Evolutionary conservation across 1,140 invertebrate genomes (phyloP).

Genomic region (Danaus melanippus): DNA sequence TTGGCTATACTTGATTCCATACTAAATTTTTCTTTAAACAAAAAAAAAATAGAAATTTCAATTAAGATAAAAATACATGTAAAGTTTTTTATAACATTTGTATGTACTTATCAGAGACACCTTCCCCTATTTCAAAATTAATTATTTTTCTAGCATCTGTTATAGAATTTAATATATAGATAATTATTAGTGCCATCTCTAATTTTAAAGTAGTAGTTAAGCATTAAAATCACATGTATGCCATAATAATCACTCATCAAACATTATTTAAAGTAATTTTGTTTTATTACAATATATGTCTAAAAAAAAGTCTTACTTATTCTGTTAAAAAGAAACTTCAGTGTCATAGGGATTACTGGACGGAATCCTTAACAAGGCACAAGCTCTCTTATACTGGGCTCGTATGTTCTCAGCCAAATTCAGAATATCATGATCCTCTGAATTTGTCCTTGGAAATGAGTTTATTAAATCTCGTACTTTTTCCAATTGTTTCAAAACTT

Average conservation of each 20-base stretch:
- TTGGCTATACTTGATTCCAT: constrained; percentile 42
- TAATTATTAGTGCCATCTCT: too few species aligned
- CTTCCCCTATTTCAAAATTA: too few species aligned
- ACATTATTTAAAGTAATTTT: too few species aligned
- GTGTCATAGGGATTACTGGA: constrained; percentile 65
- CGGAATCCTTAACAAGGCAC: constrained; percentile 76
- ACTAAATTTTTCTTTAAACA: constrained; percentile 16
- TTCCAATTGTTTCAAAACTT: constrained; percentile 70
- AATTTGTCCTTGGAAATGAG: constrained; percentile 78
- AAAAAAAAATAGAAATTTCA: not conserved
- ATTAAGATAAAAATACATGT: too few species aligned
- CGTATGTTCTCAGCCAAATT: constrained; percentile 75
- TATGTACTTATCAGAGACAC: too few species aligned
- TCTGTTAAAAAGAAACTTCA: constrained; percentile 51
- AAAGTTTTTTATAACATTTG: too few species aligned
- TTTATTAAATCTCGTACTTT: constrained; percentile 75
- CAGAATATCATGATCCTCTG: constrained; percentile 76
- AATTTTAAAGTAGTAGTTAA: too few species aligned
- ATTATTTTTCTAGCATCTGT: too few species aligned
- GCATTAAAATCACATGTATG: too few species aligned
- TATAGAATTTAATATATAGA: too few species aligned
- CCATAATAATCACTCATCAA: too few species aligned
- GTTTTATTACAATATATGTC: too few species aligned
- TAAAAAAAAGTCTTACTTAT: constrained; percentile 20
- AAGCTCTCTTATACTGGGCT: constrained; percentile 78